These are phyloP conservation scores for Eclectus roratus DNA, from an alignment of 2,113 vertebrate species.

Conservation along the genomic window DNA sequence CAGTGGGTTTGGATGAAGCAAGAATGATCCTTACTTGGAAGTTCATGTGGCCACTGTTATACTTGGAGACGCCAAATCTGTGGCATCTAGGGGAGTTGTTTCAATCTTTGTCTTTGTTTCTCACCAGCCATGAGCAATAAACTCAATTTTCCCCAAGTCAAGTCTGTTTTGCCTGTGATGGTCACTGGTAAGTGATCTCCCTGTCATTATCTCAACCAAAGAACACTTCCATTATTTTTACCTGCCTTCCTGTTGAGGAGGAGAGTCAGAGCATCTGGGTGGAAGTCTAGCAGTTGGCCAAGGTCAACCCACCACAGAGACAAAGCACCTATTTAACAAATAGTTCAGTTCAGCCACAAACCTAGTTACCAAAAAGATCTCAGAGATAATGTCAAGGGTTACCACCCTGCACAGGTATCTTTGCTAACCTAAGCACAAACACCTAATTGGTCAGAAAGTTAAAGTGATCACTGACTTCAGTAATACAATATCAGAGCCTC, in stretches of 20 bases:
- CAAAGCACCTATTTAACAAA: background rate
- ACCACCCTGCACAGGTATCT: background rate
- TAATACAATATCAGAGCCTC: background rate
- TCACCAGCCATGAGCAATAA: background rate
- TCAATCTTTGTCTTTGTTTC: background rate
- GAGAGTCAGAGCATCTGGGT: background rate
- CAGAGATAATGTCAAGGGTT: background rate
- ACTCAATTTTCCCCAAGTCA: background rate
- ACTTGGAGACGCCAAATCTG: background rate
- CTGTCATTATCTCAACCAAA: background rate
- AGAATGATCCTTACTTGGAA: background rate
- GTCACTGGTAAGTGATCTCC: background rate
- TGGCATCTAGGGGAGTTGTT: background rate
- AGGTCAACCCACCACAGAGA: background rate
- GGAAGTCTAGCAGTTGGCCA: background rate
- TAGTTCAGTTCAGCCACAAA: background rate
- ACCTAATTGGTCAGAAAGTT: background rate
- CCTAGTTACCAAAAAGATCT: background rate
- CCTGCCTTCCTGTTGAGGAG: background rate
- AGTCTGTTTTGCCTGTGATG: background rate
- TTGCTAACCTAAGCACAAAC: background rate
- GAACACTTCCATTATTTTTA: background rate
- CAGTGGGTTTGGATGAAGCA: background rate
- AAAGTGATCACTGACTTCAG: background rate
- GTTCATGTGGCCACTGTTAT: rapidly evolving